phyloP scores from a whole-genome alignment of 1,140 invertebrate genomes.

The Hermatobates lingyangjiaoensis region DNA sequence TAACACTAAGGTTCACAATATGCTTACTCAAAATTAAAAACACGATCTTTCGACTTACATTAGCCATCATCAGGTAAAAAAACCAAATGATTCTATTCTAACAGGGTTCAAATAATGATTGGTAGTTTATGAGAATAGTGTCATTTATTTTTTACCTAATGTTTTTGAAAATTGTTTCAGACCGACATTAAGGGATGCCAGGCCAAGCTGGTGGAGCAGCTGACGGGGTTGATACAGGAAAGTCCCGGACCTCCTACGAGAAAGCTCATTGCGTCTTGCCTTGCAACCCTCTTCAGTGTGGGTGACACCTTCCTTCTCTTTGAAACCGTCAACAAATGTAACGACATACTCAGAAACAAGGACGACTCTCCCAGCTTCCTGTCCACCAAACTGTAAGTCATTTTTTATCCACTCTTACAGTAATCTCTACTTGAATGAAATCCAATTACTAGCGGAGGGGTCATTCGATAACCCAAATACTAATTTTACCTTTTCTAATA shows the following conservation, averaged over 20 bases:
- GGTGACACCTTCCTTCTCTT: slow-evolving; percentile 94
- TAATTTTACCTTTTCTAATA: no score
- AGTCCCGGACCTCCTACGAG: slow-evolving; percentile 81
- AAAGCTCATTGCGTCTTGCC: slow-evolving; percentile 73
- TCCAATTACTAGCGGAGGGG: no score
- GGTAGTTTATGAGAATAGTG: no score
- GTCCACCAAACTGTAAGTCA: slow-evolving; percentile 78
- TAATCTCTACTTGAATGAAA: background rate
- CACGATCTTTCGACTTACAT: no score
- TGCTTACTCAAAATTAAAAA: no score
- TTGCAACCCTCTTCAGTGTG: slow-evolving; percentile 89
- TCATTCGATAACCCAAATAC: no score
- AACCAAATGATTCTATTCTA: no score
- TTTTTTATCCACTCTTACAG: background rate
- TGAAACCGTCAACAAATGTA: slow-evolving; percentile 94
- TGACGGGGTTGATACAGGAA: slow-evolving; percentile 72
- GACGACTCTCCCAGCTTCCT: slow-evolving; percentile 92
- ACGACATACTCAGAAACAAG: slow-evolving; percentile 90
- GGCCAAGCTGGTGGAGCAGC: slow-evolving; percentile 83
- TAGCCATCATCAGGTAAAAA: no score
- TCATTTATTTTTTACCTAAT: no score
- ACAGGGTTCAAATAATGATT: no score
- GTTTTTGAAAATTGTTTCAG: no score
- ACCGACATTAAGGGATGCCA: slow-evolving; percentile 92
- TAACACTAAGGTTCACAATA: no score